Percentiles rank a stretch among this genome's conserved stretches.
phyloP scores from a whole-genome alignment of 2,797 vertebrate genomes.

The Tangara arthus region DNA sequence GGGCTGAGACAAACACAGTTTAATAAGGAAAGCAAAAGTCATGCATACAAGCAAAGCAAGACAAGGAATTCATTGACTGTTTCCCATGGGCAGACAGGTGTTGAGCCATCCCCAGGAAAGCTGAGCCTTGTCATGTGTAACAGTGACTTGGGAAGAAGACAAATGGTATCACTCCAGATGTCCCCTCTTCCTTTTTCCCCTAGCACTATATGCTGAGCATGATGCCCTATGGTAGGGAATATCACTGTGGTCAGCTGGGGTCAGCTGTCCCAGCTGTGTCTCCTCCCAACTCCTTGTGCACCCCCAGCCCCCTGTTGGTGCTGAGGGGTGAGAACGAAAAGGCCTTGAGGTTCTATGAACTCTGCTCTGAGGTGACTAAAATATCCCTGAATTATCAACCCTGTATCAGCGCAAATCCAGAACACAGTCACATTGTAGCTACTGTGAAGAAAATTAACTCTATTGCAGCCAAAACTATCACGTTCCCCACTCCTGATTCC shows the following conservation, averaged over 20 bases:
- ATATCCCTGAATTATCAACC: not conserved
- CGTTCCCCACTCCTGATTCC: accelerated
- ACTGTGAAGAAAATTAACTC: not conserved
- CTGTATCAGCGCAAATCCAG: not conserved
- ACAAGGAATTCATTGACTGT: not conserved
- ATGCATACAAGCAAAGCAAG: not conserved
- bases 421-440: not conserved
- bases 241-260: not conserved
- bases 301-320: not conserved
- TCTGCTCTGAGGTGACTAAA: not conserved
- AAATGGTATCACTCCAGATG: not conserved
- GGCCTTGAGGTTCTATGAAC: not conserved
- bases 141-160: not conserved
- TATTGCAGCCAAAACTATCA: not conserved
- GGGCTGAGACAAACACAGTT: not conserved
- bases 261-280: not conserved
- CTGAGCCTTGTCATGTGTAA: not conserved
- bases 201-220: not conserved
- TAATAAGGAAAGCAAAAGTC: not conserved
- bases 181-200: not conserved
- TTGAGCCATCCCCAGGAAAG: not conserved
- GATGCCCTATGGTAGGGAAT: not conserved
- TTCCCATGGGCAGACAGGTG: not conserved
- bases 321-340: not conserved
- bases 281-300: not conserved